phyloP scores from a whole-genome alignment of 2,113 vertebrate species.

The Psilopogon haemacephalus region DNA sequence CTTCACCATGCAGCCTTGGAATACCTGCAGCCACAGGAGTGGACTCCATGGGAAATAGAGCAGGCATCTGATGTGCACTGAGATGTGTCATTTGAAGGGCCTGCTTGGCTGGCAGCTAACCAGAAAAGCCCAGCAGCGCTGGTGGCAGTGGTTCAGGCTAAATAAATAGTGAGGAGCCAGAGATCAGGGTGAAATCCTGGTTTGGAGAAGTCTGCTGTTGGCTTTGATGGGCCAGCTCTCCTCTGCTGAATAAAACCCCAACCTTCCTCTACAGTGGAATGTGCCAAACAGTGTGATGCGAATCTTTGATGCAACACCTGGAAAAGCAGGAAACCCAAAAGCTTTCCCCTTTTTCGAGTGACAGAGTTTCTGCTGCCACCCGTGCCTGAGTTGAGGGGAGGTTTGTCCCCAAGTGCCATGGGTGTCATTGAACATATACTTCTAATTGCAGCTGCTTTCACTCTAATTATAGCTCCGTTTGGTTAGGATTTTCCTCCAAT shows the following conservation, averaged over 20 bases:
- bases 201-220: neutral
- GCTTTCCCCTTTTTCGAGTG: neutral
- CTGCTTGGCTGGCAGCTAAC: conserved; percentile 2
- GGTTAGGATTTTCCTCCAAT: conserved; percentile 82
- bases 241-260: neutral
- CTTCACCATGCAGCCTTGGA: neutral
- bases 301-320: neutral
- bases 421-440: conserved; percentile 72
- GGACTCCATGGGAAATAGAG: neutral
- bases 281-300: accelerated
- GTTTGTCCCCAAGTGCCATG: neutral
- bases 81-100: conserved; percentile 4
- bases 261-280: neutral
- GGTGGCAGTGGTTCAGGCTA: conserved; percentile 20
- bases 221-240: neutral
- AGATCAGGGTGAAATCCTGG: conserved; percentile 16
- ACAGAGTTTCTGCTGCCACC: neutral
- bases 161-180: conserved; percentile 14
- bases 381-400: neutral
- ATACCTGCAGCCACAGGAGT: neutral
- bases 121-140: conserved; percentile 30
- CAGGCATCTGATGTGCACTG: neutral
- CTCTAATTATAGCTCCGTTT: conserved; percentile 82
- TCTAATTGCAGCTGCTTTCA: conserved; percentile 81
- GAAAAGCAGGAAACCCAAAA: neutral